Percentiles rank a stretch among this genome's conserved stretches.
Conservation (phyloP, 2,113 vertebrate genomes). For the Electrona antarctica region DNA sequence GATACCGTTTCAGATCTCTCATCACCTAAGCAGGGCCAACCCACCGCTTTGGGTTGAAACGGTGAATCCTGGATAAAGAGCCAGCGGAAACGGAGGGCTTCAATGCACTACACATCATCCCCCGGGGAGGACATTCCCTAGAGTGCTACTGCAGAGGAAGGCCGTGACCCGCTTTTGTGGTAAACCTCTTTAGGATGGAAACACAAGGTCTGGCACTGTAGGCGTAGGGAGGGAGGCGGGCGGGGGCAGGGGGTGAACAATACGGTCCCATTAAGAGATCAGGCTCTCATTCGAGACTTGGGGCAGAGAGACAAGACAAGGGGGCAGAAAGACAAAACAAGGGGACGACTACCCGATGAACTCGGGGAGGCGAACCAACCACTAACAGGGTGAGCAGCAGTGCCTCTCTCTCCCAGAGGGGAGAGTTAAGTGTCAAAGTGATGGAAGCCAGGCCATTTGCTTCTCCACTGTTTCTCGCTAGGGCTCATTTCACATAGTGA, state of each 20-base stretch:
- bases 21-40: constrained; percentile 69
- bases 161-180: constrained; percentile 53
- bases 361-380: constrained; percentile 30
- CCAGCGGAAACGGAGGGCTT: constrained; percentile 55
- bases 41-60: constrained; percentile 56
- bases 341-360: neutral
- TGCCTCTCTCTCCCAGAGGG: neutral
- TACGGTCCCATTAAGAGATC: constrained; percentile 61
- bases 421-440: constrained; percentile 27
- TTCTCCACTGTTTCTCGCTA: constrained; percentile 31
- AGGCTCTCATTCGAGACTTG: constrained; percentile 44
- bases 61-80: constrained; percentile 56
- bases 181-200: constrained; percentile 53
- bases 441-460: constrained; percentile 40
- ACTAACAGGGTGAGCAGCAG: constrained; percentile 19
- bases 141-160: constrained; percentile 47
- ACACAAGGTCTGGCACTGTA: constrained; percentile 40
- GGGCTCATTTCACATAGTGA: constrained; percentile 32
- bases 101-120: constrained; percentile 61
- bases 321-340: constrained; percentile 2
- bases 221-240: constrained; percentile 21
- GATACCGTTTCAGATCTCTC: constrained; percentile 73
- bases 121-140: constrained; percentile 64
- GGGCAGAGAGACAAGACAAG: constrained; percentile 17
- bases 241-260: constrained; percentile 28